phyloP scores from a whole-genome alignment of 2,888 invertebrate genomes.

The Ligdia adustata region DNA sequence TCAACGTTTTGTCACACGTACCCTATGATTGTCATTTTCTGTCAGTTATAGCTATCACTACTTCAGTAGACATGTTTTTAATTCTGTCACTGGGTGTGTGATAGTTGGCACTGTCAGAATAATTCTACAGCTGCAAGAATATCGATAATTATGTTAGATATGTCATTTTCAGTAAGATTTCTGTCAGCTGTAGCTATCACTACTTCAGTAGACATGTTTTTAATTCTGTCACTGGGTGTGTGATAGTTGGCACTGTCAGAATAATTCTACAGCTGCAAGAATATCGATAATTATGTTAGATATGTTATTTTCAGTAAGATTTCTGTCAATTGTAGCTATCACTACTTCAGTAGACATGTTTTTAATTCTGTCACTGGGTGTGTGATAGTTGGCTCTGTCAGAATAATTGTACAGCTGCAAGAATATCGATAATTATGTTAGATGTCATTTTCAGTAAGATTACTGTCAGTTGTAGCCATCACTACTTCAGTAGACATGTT shows the following conservation, averaged over 20 bases:
- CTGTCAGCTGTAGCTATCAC: too few relatives aligned
- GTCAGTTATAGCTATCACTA: slow-evolving; percentile 22
- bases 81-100: slow-evolving; percentile 34
- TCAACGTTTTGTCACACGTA: background rate
- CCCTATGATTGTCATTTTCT: background rate
- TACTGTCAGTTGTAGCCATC: slow-evolving; percentile 19
- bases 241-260: slow-evolving; percentile 13
- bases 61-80: slow-evolving; percentile 31
- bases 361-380: slow-evolving; percentile 17
- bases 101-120: too few relatives aligned
- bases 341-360: slow-evolving; percentile 19
- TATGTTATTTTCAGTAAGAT: background rate
- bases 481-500: slow-evolving; percentile 32
- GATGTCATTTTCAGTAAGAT: too few relatives aligned
- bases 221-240: too few relatives aligned
- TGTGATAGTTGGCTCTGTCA: slow-evolving; percentile 7
- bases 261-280: background rate
- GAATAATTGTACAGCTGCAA: background rate
- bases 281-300: too few relatives aligned
- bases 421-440: too few relatives aligned
- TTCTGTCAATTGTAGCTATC: slow-evolving; percentile 14
- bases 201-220: too few relatives aligned
- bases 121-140: too few relatives aligned
- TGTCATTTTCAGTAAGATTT: too few relatives aligned
- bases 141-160: too few relatives aligned